Conservation (phyloP, 2,888 invertebrate species). For the Lampropteryx suffumata region DNA sequence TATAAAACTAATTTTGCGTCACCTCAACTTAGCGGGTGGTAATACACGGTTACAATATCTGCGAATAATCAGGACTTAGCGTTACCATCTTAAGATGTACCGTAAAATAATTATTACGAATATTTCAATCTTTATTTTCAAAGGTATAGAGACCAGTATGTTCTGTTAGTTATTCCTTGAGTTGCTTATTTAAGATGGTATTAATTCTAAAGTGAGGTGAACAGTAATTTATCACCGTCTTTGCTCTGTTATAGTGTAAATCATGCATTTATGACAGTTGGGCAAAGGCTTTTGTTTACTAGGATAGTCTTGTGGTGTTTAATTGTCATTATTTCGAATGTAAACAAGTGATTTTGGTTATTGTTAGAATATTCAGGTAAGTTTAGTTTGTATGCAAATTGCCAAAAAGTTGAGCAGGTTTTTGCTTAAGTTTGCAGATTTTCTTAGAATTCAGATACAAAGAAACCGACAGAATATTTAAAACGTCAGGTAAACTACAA, state of each 20-base stretch:
- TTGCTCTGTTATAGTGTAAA: constrained; percentile 78
- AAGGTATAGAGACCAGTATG: constrained; percentile 42
- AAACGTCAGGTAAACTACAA: not conserved
- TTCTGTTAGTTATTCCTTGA: not conserved
- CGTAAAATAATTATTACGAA: constrained; percentile 6
- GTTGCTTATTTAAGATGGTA: constrained; percentile 39
- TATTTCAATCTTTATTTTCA: constrained; percentile 14
- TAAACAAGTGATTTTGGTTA: constrained; percentile 60
- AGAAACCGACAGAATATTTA: not conserved
- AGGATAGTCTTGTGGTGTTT: constrained; percentile 49
- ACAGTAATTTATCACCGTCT: constrained; percentile 78
- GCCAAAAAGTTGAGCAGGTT: not conserved
- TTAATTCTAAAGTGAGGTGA: constrained; percentile 64
- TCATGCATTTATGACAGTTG: constrained; percentile 80
- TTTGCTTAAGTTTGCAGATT: not conserved
- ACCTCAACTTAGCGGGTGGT: constrained; percentile 78
- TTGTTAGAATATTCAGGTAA: constrained; percentile 39
- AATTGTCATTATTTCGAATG: constrained; percentile 58
- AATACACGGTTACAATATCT: constrained; percentile 70
- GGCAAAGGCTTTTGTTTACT: constrained; percentile 69
- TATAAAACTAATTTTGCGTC: constrained; percentile 60
- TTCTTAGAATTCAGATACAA: not conserved
- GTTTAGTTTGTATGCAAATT: constrained; percentile 21
- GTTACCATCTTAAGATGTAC: constrained; percentile 31
- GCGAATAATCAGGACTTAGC: constrained; percentile 67